A percentile compares a stretch with the other conserved stretches of the same genome.
These are phyloP conservation scores for Hemiscyllium ocellatum DNA, from an alignment of 2,113 vertebrate genomes.

Conservation along the genomic window DNA sequence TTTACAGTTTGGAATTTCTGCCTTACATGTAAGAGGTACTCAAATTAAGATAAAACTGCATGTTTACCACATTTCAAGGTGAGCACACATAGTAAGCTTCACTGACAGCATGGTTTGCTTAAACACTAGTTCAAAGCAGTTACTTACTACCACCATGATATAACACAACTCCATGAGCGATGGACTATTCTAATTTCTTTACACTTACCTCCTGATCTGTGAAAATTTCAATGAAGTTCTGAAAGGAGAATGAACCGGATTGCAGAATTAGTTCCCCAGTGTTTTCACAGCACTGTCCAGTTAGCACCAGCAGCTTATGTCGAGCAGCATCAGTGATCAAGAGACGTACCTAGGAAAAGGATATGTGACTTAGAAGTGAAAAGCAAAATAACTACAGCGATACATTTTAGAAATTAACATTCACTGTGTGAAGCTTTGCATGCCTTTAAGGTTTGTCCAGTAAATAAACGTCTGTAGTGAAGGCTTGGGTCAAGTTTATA, in stretches of 20 bases:
- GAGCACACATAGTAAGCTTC: background rate
- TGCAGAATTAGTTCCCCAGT: slow-evolving; percentile 94
- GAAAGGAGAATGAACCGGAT: slow-evolving; percentile 89
- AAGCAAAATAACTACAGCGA: background rate
- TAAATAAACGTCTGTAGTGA: background rate
- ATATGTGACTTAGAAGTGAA: background rate
- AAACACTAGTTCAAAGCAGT: background rate
- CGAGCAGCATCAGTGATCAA: slow-evolving; percentile 90
- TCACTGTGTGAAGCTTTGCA: background rate
- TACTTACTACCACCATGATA: background rate
- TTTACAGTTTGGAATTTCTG: background rate
- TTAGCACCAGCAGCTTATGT: slow-evolving; percentile 86
- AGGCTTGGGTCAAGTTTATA: background rate
- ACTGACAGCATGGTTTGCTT: background rate
- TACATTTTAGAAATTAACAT: background rate
- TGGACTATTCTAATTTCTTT: background rate
- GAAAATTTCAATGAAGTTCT: slow-evolving; percentile 95
- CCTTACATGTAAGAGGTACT: background rate
- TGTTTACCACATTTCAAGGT: background rate
- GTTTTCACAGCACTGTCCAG: slow-evolving; percentile 88
- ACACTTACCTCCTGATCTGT: slow-evolving; percentile 84
- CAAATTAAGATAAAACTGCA: background rate
- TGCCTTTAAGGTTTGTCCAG: background rate
- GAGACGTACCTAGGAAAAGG: slow-evolving; percentile 71
- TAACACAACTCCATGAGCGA: background rate